A percentile compares a stretch with the other conserved stretches of the same genome.
Conservation (phyloP, 92 coral and sea anemone species). For the Zoanthus sociatus region DNA sequence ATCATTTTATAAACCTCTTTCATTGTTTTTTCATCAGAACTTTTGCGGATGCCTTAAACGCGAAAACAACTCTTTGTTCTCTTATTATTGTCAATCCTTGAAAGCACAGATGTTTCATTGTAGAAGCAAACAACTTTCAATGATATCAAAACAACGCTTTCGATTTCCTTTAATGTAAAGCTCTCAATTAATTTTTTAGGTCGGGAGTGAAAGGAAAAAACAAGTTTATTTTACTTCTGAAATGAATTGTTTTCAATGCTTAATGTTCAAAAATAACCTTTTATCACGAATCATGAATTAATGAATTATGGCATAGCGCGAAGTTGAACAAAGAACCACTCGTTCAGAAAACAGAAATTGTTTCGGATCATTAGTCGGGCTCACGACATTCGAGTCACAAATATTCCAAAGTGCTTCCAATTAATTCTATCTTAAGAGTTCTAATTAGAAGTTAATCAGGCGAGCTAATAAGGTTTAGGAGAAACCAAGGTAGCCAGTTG, state of each 20-base stretch:
- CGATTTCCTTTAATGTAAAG: not conserved
- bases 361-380: not conserved
- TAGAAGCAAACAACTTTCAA: conserved; percentile 2
- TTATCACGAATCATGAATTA: not conserved
- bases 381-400: not conserved
- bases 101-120: conserved; percentile 37
- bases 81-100: not conserved
- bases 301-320: not conserved
- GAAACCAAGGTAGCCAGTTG: conserved; percentile 25
- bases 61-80: conserved; percentile 19
- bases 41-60: not conserved
- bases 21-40: conserved; percentile 31
- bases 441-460: not conserved
- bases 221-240: not conserved
- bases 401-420: not conserved
- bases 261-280: not conserved
- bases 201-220: conserved; percentile 20
- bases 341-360: not conserved
- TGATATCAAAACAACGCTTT: conserved; percentile 34
- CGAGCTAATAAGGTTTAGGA: not conserved
- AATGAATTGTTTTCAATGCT: not conserved
- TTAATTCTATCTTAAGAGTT: not conserved
- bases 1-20: not conserved
- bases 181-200: not conserved
- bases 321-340: conserved; percentile 30